Evolutionary conservation across 2,797 vertebrate genomes (phyloP).

Genomic region (Delichon dasypus): DNA sequence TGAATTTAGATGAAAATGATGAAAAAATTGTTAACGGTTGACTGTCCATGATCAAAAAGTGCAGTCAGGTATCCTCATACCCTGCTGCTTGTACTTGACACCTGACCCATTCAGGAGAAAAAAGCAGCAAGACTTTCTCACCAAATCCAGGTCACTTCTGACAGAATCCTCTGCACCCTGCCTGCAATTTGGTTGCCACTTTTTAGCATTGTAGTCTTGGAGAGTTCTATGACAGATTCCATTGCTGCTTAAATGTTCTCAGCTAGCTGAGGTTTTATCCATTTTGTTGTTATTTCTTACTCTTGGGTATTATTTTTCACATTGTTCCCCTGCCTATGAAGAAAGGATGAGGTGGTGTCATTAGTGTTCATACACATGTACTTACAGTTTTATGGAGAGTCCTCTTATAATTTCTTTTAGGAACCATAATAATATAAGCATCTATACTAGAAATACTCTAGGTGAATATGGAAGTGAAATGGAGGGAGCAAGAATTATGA

Average conservation of each 20-base stretch:
- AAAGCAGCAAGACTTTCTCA: not conserved
- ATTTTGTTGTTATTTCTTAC: not conserved
- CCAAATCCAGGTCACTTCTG: not conserved
- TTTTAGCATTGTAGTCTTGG: not conserved
- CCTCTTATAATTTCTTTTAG: not conserved
- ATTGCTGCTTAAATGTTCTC: not conserved
- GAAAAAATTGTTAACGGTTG: not conserved
- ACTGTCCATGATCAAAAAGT: not conserved
- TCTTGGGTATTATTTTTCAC: not conserved
- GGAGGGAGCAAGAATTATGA: not conserved
- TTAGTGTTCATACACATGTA: fast-evolving
- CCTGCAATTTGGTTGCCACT: not conserved
- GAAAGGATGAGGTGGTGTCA: not conserved
- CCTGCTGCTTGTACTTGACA: not conserved
- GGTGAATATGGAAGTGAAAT: not conserved
- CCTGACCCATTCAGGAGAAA: not conserved
- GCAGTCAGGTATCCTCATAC: not conserved
- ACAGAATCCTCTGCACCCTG: not conserved
- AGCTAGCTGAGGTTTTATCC: not conserved
- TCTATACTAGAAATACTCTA: not conserved
- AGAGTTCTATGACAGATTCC: not conserved
- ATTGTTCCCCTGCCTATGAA: not conserved
- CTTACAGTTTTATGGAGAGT: not conserved
- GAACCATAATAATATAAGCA: not conserved
- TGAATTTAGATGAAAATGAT: not conserved